Base-by-base conservation (phyloP, 2,888 invertebrate genomes). In the Norana najaformis region DNA sequence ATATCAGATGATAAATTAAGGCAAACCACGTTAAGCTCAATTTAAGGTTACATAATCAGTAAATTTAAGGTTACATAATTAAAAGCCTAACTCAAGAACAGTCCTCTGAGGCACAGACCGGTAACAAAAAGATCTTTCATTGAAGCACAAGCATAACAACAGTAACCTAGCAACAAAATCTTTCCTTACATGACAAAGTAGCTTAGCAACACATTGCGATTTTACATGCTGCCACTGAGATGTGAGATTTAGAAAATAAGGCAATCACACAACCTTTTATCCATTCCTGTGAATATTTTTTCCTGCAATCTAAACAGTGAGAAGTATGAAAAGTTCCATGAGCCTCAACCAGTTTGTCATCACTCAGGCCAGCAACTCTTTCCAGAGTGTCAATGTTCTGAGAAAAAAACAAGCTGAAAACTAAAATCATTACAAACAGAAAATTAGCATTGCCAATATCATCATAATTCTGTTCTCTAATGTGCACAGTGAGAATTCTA, bases 381-480 rank as follows among this genome's bases (percentile, higher is more conserved):
- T 99, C 99, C 91, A 99, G 94, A 0, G 98, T 97, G 95, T 99
- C 99, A 92, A 99, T 98, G 94, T 99, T 99, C 96, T 99, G 97
- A 6, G 37, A n/a, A 88, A 38, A 69, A 23, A 83, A 89, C 69
- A 69, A n/a, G 30, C 23, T 30, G 11, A 30, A 69, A n/a, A 69
- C 30, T 30, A 11, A 69, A 69, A 69, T n/a, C 13, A 69, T 11
- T 69, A 69, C 8, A n/a, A 69, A 30, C n/a, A 69, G 4, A 16
- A 69, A 11, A 69, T n/a, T n/a, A n/a, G 23, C 53, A 53, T 23
- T 13, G 13, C 13, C 30, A 30, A n/a, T 69, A 69, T 69, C 69
- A 69, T 69, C 69, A 69, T 69, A 69, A 47, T 47, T 47, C n/a
- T 69, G 69, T 69, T 4, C 30, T n/a, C 6, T 16, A 53, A 30